phyloP scores from a whole-genome alignment of 1,140 invertebrate species.

The Rhopalosiphum maidis region DNA sequence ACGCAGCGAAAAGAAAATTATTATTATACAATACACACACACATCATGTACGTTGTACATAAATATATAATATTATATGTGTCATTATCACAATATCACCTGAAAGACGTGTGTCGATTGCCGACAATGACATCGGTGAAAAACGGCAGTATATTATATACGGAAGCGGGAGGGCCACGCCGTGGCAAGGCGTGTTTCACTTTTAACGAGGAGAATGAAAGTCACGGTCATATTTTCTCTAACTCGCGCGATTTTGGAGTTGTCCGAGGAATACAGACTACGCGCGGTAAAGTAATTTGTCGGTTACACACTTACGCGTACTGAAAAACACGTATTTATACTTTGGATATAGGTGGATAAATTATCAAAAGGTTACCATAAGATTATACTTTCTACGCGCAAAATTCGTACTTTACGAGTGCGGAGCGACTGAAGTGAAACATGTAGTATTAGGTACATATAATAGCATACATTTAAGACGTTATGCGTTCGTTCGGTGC shows the following conservation, averaged over 20 bases:
- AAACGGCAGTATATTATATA: background rate
- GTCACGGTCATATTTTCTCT: background rate
- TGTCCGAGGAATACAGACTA: background rate
- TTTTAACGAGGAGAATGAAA: slow-evolving; percentile 37
- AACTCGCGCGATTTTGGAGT: background rate
- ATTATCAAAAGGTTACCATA: too few relatives aligned
- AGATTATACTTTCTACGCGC: too few relatives aligned
- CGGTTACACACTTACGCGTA: background rate
- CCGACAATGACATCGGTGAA: slow-evolving; percentile 26
- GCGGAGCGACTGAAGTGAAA: too few relatives aligned
- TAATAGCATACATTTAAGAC: too few relatives aligned
- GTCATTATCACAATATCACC: slow-evolving; percentile 9
- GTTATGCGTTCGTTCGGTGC: too few relatives aligned
- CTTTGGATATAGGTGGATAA: background rate
- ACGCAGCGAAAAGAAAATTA: background rate
- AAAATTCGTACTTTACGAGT: too few relatives aligned
- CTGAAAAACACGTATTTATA: background rate
- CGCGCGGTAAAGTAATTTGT: background rate
- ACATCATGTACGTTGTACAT: background rate
- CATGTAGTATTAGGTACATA: too few relatives aligned
- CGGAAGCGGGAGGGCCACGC: background rate
- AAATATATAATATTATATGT: background rate
- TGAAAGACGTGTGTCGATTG: background rate
- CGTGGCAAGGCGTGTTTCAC: background rate
- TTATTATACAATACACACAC: background rate